phyloP scores from a whole-genome alignment of 2,797 vertebrate species.

The Aldrovandia affinis region DNA sequence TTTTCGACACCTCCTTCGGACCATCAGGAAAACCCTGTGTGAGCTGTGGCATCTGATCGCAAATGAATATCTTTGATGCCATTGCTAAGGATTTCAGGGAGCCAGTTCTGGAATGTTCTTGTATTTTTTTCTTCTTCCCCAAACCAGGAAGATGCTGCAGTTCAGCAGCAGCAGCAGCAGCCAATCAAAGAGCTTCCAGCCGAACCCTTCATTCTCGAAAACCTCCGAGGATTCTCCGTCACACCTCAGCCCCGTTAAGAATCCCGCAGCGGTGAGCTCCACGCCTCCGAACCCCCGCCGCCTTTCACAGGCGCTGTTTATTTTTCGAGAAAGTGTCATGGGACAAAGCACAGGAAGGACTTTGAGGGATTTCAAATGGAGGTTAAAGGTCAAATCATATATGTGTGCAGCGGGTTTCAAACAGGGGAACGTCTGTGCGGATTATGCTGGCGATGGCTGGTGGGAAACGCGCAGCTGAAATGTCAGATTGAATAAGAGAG shows the following conservation, averaged over 20 bases:
- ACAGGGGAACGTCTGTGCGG: neutral
- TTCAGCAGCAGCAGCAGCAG: slow-evolving; percentile 62
- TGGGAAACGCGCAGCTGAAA: neutral
- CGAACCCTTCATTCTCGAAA: slow-evolving; percentile 72
- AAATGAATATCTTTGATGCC: neutral
- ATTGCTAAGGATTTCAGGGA: neutral
- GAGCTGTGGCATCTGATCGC: neutral
- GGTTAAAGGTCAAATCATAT: neutral
- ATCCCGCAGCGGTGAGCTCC: slow-evolving; percentile 70
- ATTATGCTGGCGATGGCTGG: neutral
- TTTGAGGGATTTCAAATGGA: neutral
- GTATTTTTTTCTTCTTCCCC: slow-evolving; percentile 41
- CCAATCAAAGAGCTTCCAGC: slow-evolving; percentile 71
- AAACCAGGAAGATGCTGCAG: slow-evolving; percentile 75
- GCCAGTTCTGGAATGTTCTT: neutral
- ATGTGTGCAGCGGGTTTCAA: neutral
- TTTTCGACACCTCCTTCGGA: slow-evolving; percentile 18
- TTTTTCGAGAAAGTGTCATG: slow-evolving; percentile 6
- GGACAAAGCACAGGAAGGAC: neutral
- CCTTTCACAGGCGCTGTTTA: slow-evolving; percentile 23
- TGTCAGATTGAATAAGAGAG: slow-evolving; percentile 25
- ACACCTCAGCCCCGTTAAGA: slow-evolving; percentile 78
- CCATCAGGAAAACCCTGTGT: slow-evolving; percentile 22
- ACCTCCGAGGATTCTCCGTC: slow-evolving; percentile 74
- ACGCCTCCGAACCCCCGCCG: slow-evolving; percentile 31